These are phyloP conservation scores for human DNA, from an alignment of 2,113 vertebrate species.

Conservation along the genomic window DNA sequence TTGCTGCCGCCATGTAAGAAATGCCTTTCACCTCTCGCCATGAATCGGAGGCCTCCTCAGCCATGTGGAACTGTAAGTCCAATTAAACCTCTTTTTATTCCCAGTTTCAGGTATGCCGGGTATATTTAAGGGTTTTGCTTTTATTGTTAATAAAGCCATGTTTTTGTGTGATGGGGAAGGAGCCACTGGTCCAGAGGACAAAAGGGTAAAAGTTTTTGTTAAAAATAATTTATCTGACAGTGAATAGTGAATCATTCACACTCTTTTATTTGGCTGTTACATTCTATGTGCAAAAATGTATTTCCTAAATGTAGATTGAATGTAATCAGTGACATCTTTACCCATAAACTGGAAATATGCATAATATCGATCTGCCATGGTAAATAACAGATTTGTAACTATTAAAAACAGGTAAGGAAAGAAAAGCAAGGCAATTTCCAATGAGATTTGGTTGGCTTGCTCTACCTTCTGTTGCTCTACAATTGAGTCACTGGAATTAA, in stretches of 20 bases:
- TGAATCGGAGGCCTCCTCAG: no score
- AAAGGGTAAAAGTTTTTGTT: not conserved
- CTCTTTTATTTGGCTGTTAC: not conserved
- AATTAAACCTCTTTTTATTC: no score
- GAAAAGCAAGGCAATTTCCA: not conserved
- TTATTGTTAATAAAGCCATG: not conserved
- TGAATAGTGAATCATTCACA: not conserved
- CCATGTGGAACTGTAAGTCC: no score
- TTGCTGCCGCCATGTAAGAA: no score
- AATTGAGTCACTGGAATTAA: not conserved
- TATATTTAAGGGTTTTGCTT: not conserved
- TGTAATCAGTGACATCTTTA: not conserved
- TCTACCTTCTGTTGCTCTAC: not conserved
- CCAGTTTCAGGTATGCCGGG: no score
- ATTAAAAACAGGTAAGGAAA: not conserved
- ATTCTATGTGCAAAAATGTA: not conserved
- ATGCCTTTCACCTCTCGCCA: no score
- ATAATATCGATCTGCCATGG: not conserved
- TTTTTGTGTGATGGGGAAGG: not conserved
- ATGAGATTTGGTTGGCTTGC: not conserved
- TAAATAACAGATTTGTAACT: not conserved
- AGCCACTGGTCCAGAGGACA: not conserved
- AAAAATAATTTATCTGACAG: not conserved
- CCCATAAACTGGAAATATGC: not conserved
- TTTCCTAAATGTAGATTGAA: not conserved